These are phyloP conservation scores for Solea senegalensis DNA, from an alignment of 2,113 vertebrate genomes.

Conservation along the genomic window DNA sequence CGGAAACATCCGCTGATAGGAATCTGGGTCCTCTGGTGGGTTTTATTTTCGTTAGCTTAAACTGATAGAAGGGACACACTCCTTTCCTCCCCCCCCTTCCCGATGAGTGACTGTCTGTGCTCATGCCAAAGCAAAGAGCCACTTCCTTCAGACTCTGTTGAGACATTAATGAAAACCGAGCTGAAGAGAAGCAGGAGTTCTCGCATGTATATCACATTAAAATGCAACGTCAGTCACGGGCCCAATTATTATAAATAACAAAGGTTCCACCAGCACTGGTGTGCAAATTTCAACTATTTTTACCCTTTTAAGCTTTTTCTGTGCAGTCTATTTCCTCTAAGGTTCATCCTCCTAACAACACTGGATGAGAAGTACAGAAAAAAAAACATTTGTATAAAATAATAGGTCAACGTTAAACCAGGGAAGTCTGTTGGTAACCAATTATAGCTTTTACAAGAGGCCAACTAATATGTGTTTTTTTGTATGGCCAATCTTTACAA, in stretches of 20 bases:
- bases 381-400: too few species aligned
- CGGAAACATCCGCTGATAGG: conserved; percentile 75
- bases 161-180: conserved; percentile 58
- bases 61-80: conserved; percentile 66
- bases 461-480: too few species aligned
- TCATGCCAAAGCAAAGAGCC: conserved; percentile 74
- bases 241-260: conserved; percentile 32
- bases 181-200: conserved; percentile 53
- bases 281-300: not conserved
- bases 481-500: too few species aligned
- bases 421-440: too few species aligned
- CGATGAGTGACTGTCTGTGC: conserved; percentile 63
- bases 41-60: conserved; percentile 72
- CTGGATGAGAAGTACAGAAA: too few species aligned
- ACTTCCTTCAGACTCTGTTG: conserved; percentile 54
- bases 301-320: not conserved
- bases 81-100: not conserved
- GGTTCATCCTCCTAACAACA: not conserved
- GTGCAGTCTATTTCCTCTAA: conserved; percentile 6
- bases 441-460: too few species aligned
- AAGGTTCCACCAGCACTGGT: not conserved
- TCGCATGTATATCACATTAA: conserved; percentile 44
- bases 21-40: conserved; percentile 73
- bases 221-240: conserved; percentile 18
- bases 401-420: too few species aligned